Evolutionary conservation across 2,113 vertebrate genomes (phyloP).

Genomic region (Gadus chalcogrammus): DNA sequence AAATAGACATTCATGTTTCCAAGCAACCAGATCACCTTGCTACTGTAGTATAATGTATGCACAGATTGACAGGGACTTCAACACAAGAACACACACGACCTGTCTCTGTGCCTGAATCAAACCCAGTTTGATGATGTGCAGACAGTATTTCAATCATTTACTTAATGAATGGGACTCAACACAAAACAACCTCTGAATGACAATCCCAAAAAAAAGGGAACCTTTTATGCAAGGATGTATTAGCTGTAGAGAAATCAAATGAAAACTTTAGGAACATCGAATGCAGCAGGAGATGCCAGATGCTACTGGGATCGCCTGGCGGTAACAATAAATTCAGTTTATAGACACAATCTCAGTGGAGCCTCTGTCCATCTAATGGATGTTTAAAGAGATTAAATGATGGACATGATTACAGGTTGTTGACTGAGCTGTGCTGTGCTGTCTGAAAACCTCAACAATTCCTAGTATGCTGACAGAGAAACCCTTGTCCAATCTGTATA

Average conservation of each 20-base stretch:
- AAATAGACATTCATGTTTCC: slow-evolving; percentile 20
- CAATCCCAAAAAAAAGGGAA: no score
- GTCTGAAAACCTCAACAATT: neutral
- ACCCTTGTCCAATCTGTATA: neutral
- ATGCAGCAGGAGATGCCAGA: no score
- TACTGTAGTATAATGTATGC: neutral
- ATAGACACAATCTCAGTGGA: slow-evolving; percentile 15
- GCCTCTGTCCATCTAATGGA: slow-evolving; percentile 32
- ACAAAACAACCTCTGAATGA: no score
- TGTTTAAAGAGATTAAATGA: slow-evolving; percentile 9
- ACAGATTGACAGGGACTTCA: slow-evolving; percentile 4
- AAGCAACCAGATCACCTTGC: slow-evolving; percentile 17
- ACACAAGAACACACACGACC: no score
- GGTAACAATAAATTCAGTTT: slow-evolving; percentile 34
- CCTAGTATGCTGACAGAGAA: neutral
- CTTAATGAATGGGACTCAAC: no score
- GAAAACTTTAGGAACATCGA: no score
- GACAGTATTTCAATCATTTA: no score
- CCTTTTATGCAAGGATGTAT: no score
- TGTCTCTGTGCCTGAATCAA: neutral
- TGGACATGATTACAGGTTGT: slow-evolving; percentile 36
- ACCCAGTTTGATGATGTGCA: no score
- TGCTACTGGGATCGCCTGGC: no score
- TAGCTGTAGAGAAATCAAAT: no score
- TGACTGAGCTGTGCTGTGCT: slow-evolving; percentile 7